A percentile compares a stretch with the other conserved stretches of the same genome.
phyloP scores from a whole-genome alignment of 2,113 vertebrate species.

The Bambusicola thoracicus region DNA sequence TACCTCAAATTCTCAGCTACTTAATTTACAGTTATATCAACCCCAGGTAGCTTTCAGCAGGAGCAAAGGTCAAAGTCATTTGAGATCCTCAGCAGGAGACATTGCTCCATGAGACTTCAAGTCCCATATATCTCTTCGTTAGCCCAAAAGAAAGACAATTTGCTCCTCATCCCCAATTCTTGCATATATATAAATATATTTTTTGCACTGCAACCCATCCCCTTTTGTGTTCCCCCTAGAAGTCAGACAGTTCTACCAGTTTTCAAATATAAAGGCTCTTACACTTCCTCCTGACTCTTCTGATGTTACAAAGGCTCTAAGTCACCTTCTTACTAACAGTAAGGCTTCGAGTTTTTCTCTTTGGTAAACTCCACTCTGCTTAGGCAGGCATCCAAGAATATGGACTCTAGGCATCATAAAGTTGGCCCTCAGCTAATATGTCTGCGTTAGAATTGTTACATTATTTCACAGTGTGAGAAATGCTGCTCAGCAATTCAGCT shows the following conservation, averaged over 20 bases:
- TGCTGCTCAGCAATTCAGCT: neutral
- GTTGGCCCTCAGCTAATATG: neutral
- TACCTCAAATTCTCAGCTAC: neutral
- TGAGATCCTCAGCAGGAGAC: neutral
- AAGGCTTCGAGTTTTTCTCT: neutral
- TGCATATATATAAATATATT: too few species aligned
- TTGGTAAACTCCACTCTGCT: neutral
- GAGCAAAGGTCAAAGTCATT: neutral
- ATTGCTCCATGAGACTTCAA: neutral
- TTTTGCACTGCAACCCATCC: neutral
- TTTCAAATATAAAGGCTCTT: neutral
- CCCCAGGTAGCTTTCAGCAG: neutral
- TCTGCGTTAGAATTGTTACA: slow-evolving; percentile 9
- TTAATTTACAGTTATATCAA: neutral
- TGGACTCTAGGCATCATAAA: neutral
- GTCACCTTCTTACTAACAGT: neutral
- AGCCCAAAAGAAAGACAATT: neutral
- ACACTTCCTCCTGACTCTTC: neutral
- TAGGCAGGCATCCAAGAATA: slow-evolving; percentile 17
- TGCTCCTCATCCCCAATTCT: neutral
- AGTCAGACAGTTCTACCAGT: neutral
- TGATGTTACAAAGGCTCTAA: neutral
- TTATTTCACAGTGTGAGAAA: slow-evolving; percentile 16
- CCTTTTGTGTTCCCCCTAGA: neutral
- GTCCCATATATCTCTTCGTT: neutral